Base-by-base conservation (phyloP, 2,797 vertebrate species). In the Gouania willdenowi region DNA sequence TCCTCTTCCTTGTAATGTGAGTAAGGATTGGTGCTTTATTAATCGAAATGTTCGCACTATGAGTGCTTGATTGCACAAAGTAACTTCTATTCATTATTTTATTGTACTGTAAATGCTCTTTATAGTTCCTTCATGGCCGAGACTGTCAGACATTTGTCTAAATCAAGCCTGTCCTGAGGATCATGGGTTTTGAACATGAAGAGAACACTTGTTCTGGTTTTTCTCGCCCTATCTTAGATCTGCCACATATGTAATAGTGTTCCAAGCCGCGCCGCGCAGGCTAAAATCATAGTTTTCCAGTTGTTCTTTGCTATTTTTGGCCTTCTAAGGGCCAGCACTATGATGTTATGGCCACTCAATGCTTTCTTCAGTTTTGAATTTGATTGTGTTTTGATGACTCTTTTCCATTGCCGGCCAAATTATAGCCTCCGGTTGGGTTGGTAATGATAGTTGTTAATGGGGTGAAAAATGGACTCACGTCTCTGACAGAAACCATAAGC, bases 221-320 rank as follows among this genome's bases (percentile, higher is more conserved):
- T 71, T 68, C 71, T 70, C 78, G 75, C 78, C 71, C 67, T 81
- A 66, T 71, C 51, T 63, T 64, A 67, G 54, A 76, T 77, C 75
- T 54, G 48, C 57, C 66, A 32, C 69, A 75, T 57, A 50, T 76
- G 68, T 82, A 60, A 83, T 84, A 72, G 76, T 71, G 54, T 60
- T 77, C 56, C 69, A 47, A 76, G 84, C n/a, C n/a, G n/a, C n/a
- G 59, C 59, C 74, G 74, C 75, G 77, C 62, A 56, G 66, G 78
- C 76, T 78, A 84, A 85, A 86, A 82, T 84, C 82, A 83, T 67
- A 77, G 80, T 80, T 87, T 86, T 79, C 36, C n/a, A 89, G 85
- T 89, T 90, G 82, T 89, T 85, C 86, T 89, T 90, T 81, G 70
- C 86, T 89, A 88, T 89, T 89, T 88, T 87, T 71, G 87, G 83